Percentiles rank a stretch among this genome's conserved stretches.
phyloP scores from a whole-genome alignment of 2,888 invertebrate genomes.

The Pediacus dermestoides region DNA sequence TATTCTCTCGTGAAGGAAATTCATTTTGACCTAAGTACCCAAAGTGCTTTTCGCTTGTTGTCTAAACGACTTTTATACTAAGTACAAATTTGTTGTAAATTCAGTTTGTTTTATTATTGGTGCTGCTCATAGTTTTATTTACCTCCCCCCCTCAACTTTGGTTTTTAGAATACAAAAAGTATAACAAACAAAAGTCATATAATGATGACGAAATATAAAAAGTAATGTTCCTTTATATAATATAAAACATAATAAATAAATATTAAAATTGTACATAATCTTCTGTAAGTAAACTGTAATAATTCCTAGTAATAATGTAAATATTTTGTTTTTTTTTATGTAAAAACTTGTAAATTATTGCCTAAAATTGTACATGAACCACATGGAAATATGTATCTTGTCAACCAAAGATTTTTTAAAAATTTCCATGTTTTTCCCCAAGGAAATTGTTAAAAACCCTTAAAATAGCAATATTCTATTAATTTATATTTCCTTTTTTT shows the following conservation, averaged over 20 bases:
- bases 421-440: slow-evolving; percentile 2
- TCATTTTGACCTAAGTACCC: too few relatives aligned
- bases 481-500: too few relatives aligned
- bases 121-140: not conserved
- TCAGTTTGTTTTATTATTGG: slow-evolving; percentile 11
- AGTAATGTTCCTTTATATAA: slow-evolving; percentile 30
- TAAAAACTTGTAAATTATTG: slow-evolving; percentile 2
- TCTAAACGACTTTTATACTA: slow-evolving; percentile 21
- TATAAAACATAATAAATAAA: too few relatives aligned
- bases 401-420: slow-evolving; percentile 8
- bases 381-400: slow-evolving; percentile 3
- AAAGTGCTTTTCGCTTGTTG: slow-evolving; percentile 25
- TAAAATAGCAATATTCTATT: too few relatives aligned
- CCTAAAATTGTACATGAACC: slow-evolving; percentile 7
- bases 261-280: slow-evolving; percentile 26
- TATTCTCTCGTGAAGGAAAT: too few relatives aligned
- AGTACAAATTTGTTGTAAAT: slow-evolving; percentile 28
- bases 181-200: too few relatives aligned
- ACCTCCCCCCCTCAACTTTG: too few relatives aligned
- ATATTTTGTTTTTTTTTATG: slow-evolving; percentile 6
- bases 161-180: too few relatives aligned
- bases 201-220: too few relatives aligned
- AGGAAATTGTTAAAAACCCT: slow-evolving; percentile 4
- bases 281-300: slow-evolving; percentile 17
- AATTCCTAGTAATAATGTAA: slow-evolving; percentile 4